Evolutionary conservation across 2,797 vertebrate genomes (phyloP), one percentile per base, ranked within the genome.

Genomic region (Phataginus tricuspis): DNA sequence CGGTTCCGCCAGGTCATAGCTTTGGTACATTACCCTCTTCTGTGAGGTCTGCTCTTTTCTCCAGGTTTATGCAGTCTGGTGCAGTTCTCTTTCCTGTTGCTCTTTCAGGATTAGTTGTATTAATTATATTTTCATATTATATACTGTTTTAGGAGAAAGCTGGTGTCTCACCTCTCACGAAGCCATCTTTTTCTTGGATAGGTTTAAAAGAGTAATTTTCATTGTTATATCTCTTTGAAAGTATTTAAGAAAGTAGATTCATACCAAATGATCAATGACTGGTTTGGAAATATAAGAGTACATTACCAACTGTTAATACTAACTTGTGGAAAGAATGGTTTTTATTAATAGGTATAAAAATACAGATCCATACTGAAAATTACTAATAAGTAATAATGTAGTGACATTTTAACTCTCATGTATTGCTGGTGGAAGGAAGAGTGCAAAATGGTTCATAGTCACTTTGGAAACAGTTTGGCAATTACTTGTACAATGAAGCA

Each of bases 261-360:
- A 85, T 88, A 66, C 37, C 71, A 84, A 92, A 42, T 90, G 53
- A 82, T 61, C 34, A 39, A 34, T 55, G 66, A 27, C 72, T 86
- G 34, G 9, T 90, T 95, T 92, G 25, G 68, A 91, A 94, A 34
- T 74, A 66, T 71, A 94, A 94, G 57, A 74, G 29, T 78, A 84
- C 10, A 49, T 82, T 69, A 61, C 9, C 90, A 66, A 75, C 21
- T 45, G 53, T 77, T 53, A 64, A 49, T n/a, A 63, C 29, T 66
- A 72, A 92, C n/a, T 57, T 87, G 64, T 4, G 31, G 84, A 74
- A 95, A 83, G 39, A 90, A 86, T 86, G 51, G 63, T 53, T 93
- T 82, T 71, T 69, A 95, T 42, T 86, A 61, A 57, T 90, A 82
- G 53, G 29, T 74, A 12, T 80, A 71, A 86, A 95, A 93, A 80